Evolutionary conservation across 2,888 invertebrate species (phyloP), one percentile per base, ranked within the genome.

Genomic region (Schizaphis graminum): DNA sequence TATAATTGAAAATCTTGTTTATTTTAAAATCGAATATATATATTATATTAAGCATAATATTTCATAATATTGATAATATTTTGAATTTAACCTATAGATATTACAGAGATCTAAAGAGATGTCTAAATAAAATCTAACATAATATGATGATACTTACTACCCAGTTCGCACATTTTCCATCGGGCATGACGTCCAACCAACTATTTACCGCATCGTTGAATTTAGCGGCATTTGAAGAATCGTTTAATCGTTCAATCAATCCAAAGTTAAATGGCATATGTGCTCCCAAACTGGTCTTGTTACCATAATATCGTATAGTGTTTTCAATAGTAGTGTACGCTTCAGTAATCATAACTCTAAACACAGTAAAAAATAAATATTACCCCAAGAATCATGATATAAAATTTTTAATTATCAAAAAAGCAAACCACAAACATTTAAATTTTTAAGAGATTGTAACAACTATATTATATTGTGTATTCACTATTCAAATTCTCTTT

Each of bases 191-290:
- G 8, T 96, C 96, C 94, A 97, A 95, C 97, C 97, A 97, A 49
- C 95, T 95, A 93, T 97, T 96, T 56, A 97, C 96, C 8, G 96
- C 95, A 86, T 96, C 96, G 3, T 96, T 96, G 95, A 96, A 96
- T 95, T 96, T 96, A 10, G 96, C 95, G 0, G 97, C 97, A 28
- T 95, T 96, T 3, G 96, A 96, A 7, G 95, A 95, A 0, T 95
- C 95, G 0, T 96, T 96, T 0, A 97, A 95, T 21, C 96, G 96
- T 0, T 96, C 96, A 94, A 97, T 96, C 95, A 97, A 96, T 95
- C 97, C 96, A 94, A 97, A 97, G 95, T 97, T 97, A 95, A 97
- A 97, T 0, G 97, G 97, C 94, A 97, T 96, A 95, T 97, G 97
- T 0, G 97, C 96, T 0, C 97, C 97, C 0, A 95, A 95, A 95